Percentiles rank a stretch among this genome's conserved stretches.
Evolutionary conservation across 2,113 vertebrate genomes (phyloP).

Genomic region (Prochilodus magdalenae): DNA sequence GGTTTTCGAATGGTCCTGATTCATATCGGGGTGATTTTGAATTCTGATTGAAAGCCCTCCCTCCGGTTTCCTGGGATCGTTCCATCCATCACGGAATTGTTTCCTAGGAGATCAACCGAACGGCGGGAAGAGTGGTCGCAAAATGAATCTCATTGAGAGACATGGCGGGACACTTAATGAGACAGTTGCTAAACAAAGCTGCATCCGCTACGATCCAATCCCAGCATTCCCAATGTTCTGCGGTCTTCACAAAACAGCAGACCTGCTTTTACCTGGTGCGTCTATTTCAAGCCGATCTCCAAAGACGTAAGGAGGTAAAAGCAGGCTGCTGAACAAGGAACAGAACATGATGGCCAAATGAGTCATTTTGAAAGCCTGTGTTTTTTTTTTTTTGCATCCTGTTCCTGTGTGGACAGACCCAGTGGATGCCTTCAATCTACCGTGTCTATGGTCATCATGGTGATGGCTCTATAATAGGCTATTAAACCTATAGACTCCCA

Average conservation of each 20-base stretch:
- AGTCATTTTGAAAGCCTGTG: neutral
- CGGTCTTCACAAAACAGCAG: neutral
- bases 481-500: no score
- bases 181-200: neutral
- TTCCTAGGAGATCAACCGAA: neutral
- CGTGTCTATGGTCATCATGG: neutral
- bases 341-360: neutral
- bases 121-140: neutral
- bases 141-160: neutral
- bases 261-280: no score
- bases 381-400: neutral
- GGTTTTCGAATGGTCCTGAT: neutral
- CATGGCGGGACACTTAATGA: neutral
- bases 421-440: neutral
- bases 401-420: neutral
- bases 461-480: neutral
- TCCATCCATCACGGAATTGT: no score
- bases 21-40: neutral
- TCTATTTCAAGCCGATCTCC: neutral
- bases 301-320: neutral
- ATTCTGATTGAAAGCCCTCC: no score
- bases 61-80: neutral
- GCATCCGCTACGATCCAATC: neutral
- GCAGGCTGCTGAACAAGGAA: neutral
- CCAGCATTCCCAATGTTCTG: neutral